Conservation (phyloP, 2,797 vertebrate genomes). For the Anguilla marmorata region DNA sequence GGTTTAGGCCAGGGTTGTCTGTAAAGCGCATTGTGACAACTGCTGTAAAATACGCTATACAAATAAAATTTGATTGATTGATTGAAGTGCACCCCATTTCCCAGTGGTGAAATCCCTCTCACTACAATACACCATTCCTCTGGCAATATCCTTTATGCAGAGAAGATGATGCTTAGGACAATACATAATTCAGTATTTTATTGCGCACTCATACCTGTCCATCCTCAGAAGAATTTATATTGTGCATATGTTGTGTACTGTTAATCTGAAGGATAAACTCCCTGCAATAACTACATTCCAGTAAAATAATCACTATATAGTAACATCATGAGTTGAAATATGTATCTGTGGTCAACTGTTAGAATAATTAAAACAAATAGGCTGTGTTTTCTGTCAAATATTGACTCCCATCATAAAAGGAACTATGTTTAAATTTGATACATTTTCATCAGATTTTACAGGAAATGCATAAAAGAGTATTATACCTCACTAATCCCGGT, state of each 20-base stretch:
- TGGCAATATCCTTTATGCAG: not conserved
- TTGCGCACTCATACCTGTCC: not conserved
- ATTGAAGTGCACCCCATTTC: not conserved
- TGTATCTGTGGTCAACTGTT: not conserved
- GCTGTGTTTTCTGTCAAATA: not conserved
- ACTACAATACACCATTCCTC: not conserved
- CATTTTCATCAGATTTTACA: too few relatives aligned
- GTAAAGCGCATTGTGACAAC: too few relatives aligned
- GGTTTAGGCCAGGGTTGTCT: too few relatives aligned
- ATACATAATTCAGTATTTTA: not conserved
- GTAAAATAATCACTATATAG: not conserved
- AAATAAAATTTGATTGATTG: too few relatives aligned
- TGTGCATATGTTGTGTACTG: not conserved
- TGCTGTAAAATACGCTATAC: too few relatives aligned
- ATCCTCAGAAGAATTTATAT: not conserved
- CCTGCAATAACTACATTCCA: not conserved
- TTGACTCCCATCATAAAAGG: not conserved
- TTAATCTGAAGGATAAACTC: not conserved
- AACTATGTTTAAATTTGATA: too few relatives aligned
- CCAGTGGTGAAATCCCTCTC: not conserved
- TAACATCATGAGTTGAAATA: not conserved
- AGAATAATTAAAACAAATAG: not conserved
- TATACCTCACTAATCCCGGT: not conserved
- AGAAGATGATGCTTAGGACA: not conserved
- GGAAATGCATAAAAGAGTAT: not conserved